Evolutionary conservation across 2,113 vertebrate species (phyloP).

Genomic region (Glareola pratincola): DNA sequence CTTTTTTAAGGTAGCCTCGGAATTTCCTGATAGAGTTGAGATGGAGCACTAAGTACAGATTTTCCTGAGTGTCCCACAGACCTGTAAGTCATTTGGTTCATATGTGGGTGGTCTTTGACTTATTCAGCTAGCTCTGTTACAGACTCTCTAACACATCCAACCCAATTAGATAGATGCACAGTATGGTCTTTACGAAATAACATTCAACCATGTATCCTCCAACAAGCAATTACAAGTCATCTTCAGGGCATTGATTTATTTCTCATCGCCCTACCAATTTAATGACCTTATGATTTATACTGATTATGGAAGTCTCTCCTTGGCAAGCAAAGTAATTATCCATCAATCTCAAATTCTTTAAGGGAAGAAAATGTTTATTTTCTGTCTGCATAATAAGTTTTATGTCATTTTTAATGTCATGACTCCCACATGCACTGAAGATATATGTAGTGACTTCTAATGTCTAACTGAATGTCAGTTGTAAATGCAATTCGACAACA

Average conservation of each 20-base stretch:
- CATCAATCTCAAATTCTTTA: conserved; percentile 53
- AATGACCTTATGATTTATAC: conserved; percentile 59
- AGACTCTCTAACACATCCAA: conserved; percentile 19
- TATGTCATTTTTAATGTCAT: conserved; percentile 65
- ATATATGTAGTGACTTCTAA: conserved; percentile 39
- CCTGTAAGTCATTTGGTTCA: conserved; percentile 48
- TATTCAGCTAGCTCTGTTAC: conserved; percentile 22
- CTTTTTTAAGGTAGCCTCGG: neutral
- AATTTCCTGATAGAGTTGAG: conserved; percentile 29
- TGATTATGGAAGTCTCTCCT: conserved; percentile 34
- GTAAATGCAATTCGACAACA: conserved; percentile 19
- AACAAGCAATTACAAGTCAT: conserved; percentile 50
- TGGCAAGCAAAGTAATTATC: conserved; percentile 51
- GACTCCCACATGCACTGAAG: conserved; percentile 38
- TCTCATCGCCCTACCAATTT: conserved; percentile 39
- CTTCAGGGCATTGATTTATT: conserved; percentile 55
- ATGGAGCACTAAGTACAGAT: neutral
- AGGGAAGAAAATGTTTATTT: conserved; percentile 68
- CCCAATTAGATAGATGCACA: conserved; percentile 27
- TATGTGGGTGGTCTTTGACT: conserved; percentile 63
- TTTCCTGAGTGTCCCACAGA: conserved; percentile 41
- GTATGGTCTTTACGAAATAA: conserved; percentile 44
- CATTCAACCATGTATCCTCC: conserved; percentile 21
- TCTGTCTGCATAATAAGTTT: conserved; percentile 51
- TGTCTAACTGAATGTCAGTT: conserved; percentile 17